Conservation (phyloP, 2,113 vertebrate genomes). For the Mugil cephalus region DNA sequence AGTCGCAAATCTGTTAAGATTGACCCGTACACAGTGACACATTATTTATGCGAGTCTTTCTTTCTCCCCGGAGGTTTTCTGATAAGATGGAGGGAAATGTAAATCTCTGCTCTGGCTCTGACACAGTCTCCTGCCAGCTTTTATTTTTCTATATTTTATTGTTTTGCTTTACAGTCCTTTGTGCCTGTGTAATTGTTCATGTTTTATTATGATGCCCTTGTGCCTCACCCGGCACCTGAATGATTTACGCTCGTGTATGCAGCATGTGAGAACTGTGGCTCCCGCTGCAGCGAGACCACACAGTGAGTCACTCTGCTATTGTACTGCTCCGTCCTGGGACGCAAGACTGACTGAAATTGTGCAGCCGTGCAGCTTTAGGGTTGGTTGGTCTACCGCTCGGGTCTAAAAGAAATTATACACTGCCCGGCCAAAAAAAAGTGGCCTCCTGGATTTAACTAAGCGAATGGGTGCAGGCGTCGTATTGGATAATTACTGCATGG, state of each 20-base stretch:
- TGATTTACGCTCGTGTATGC: slow-evolving; percentile 59
- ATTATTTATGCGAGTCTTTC: slow-evolving; percentile 30
- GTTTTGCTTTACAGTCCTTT: slow-evolving; percentile 39
- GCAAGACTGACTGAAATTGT: slow-evolving; percentile 16
- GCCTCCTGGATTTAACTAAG: no score
- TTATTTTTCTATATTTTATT: slow-evolving; percentile 15
- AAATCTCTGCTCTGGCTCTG: slow-evolving; percentile 19
- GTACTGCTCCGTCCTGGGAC: slow-evolving; percentile 37
- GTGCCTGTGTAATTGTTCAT: slow-evolving; percentile 40
- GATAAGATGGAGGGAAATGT: slow-evolving; percentile 40
- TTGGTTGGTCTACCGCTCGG: no score
- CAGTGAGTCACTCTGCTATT: slow-evolving; percentile 54
- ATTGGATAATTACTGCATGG: no score
- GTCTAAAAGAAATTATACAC: no score
- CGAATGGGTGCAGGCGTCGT: no score
- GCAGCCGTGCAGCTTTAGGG: background rate
- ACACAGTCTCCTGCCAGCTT: background rate
- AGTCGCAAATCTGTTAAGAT: slow-evolving; percentile 29
- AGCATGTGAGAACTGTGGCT: slow-evolving; percentile 40
- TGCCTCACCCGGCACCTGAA: slow-evolving; percentile 33
- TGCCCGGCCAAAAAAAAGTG: no score
- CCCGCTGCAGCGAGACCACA: slow-evolving; percentile 31
- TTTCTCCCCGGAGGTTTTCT: slow-evolving; percentile 56
- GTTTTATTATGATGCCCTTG: slow-evolving; percentile 57
- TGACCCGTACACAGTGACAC: slow-evolving; percentile 16